A percentile compares a stretch with the other conserved stretches of the same genome.
Evolutionary conservation across 2,888 invertebrate species (phyloP).

Genomic region (Bibio marci): DNA sequence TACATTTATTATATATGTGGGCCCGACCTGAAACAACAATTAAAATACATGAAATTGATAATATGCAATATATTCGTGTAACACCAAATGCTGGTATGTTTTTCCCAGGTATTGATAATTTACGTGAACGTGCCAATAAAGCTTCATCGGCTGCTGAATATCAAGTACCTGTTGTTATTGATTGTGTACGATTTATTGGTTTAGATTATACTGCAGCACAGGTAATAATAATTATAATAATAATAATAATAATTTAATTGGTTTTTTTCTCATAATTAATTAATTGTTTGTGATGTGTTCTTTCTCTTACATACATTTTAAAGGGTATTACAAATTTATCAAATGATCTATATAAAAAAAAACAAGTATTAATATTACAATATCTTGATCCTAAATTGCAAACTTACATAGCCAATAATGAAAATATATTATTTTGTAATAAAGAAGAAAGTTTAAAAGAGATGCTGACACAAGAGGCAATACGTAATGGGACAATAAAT

Average conservation of each 20-base stretch:
- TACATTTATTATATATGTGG: conserved; percentile 45
- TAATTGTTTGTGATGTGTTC: conserved; percentile 5
- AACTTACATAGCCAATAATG: conserved; percentile 5
- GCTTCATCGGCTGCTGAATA: conserved; percentile 30
- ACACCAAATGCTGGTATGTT: conserved; percentile 48
- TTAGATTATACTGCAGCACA: conserved; percentile 52
- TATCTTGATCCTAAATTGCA: conserved; percentile 12
- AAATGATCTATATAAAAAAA: conserved; percentile 35
- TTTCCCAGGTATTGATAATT: conserved; percentile 51
- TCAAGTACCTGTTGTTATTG: conserved; percentile 38
- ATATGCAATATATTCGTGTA: conserved; percentile 35
- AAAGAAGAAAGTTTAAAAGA: conserved; percentile 20
- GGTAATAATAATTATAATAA: too few species aligned
- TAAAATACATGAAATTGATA: conserved; percentile 25
- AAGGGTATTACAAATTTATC: conserved; percentile 41
- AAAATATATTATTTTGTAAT: conserved; percentile 25
- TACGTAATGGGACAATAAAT: conserved; percentile 24
- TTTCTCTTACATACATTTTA: conserved; percentile 9
- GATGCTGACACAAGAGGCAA: conserved; percentile 23
- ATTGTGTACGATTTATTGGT: conserved; percentile 43
- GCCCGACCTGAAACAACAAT: conserved; percentile 38
- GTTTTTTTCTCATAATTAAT: neutral
- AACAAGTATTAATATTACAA: conserved; percentile 32
- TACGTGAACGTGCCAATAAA: conserved; percentile 37
- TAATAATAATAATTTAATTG: too few species aligned